These are phyloP conservation scores for Pogonomyrmex californicus DNA, from an alignment of 1,140 invertebrate genomes.

Conservation along the genomic window DNA sequence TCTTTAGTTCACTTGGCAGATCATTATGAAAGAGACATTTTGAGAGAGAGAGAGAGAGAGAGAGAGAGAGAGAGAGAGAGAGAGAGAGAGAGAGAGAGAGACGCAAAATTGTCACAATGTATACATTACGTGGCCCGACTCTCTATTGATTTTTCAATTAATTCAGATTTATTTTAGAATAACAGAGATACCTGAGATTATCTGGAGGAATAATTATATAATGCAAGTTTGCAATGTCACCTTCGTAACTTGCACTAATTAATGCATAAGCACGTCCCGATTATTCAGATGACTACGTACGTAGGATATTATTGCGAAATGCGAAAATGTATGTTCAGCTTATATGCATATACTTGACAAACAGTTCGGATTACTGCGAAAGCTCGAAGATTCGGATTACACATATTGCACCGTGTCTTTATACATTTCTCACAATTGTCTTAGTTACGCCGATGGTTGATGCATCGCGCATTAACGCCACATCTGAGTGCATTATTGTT, in stretches of 20 bases:
- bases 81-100: neutral
- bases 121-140: neutral
- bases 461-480: slow-evolving; percentile 2
- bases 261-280: neutral
- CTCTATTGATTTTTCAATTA: neutral
- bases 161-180: neutral
- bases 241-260: slow-evolving; percentile 1
- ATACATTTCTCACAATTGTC: slow-evolving; percentile 16
- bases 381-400: slow-evolving; percentile 39
- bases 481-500: slow-evolving; percentile 21
- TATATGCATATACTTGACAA: neutral
- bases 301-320: neutral
- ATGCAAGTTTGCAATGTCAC: too few relatives aligned
- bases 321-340: slow-evolving; percentile 9
- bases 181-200: neutral
- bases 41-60: too few relatives aligned
- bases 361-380: neutral
- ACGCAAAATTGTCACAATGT: neutral
- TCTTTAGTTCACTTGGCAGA: too few relatives aligned
- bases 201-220: neutral
- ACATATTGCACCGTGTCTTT: neutral
- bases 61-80: too few relatives aligned
- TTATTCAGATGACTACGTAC: neutral
- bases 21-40: too few relatives aligned
- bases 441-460: neutral